Conservation (phyloP, 2,888 invertebrate genomes). For the Eudemis profundana region DNA sequence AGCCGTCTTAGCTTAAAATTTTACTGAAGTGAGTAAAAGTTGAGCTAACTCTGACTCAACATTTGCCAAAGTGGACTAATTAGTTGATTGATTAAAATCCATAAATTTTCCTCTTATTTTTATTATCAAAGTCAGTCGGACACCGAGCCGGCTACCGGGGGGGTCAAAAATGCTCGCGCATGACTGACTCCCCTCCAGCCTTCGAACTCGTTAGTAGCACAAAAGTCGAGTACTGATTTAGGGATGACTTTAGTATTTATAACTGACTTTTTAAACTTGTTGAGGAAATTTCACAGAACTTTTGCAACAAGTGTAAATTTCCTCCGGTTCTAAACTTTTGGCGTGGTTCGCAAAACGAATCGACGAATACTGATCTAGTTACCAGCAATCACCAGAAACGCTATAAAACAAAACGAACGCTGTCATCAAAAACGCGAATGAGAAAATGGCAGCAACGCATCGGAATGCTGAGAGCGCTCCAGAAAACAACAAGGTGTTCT, state of each 20-base stretch:
- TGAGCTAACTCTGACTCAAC: conserved; percentile 33
- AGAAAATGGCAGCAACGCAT: conserved; percentile 16
- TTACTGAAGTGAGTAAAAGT: conserved; percentile 26
- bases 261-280: conserved; percentile 23
- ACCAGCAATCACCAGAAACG: neutral
- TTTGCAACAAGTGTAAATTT: neutral
- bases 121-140: conserved; percentile 43
- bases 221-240: conserved; percentile 34
- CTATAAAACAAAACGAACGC: neutral
- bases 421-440: conserved; percentile 1
- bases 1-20: neutral
- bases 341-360: neutral
- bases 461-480: conserved; percentile 29
- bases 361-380: neutral
- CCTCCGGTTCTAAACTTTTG: neutral
- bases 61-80: conserved; percentile 39
- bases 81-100: conserved; percentile 40
- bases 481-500: conserved; percentile 38
- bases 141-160: conserved; percentile 23
- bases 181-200: conserved; percentile 37
- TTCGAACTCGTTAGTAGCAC: conserved; percentile 25
- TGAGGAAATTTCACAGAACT: neutral
- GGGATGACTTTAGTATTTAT: conserved; percentile 32
- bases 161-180: conserved; percentile 46
- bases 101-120: conserved; percentile 45